Conservation (phyloP, 2,888 invertebrate species). For the Biston betularia region DNA sequence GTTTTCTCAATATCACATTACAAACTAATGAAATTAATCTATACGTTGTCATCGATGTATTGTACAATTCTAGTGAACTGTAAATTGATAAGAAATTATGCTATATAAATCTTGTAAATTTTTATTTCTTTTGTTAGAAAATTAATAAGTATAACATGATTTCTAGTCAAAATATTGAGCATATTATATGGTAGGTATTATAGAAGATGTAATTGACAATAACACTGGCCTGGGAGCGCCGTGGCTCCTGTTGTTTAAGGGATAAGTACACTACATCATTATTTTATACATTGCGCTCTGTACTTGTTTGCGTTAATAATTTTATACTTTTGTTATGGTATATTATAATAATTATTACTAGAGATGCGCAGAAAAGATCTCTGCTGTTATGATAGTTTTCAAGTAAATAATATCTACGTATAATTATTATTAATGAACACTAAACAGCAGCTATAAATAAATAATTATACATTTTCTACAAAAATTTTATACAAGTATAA, state of each 20-base stretch:
- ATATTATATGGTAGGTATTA: slow-evolving; percentile 83
- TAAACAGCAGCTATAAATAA: slow-evolving; percentile 53
- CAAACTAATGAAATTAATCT: slow-evolving; percentile 51
- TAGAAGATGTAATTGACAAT: slow-evolving; percentile 85
- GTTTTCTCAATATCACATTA: slow-evolving; percentile 59
- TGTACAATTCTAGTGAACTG: slow-evolving; percentile 82
- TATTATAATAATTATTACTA: slow-evolving; percentile 53
- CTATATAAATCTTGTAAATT: slow-evolving; percentile 80
- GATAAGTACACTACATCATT: slow-evolving; percentile 74
- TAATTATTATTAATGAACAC: slow-evolving; percentile 40
- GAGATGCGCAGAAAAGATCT: slow-evolving; percentile 18
- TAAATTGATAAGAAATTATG: slow-evolving; percentile 82
- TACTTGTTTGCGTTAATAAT: slow-evolving; percentile 69
- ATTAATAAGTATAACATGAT: slow-evolving; percentile 83
- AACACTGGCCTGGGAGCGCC: slow-evolving; percentile 73
- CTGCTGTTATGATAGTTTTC: slow-evolving; percentile 35
- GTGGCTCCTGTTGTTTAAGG: slow-evolving; percentile 65
- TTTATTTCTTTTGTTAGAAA: slow-evolving; percentile 82
- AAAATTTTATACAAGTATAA: slow-evolving; percentile 52
- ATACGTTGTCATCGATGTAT: slow-evolving; percentile 78
- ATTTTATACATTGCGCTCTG: slow-evolving; percentile 58
- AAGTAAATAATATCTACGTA: slow-evolving; percentile 39
- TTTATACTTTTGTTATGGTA: slow-evolving; percentile 68
- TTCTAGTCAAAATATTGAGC: slow-evolving; percentile 87
- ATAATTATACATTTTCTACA: slow-evolving; percentile 70